Evolutionary conservation across 2,113 vertebrate genomes (phyloP).

Genomic region (Brachionichthys hirsutus): DNA sequence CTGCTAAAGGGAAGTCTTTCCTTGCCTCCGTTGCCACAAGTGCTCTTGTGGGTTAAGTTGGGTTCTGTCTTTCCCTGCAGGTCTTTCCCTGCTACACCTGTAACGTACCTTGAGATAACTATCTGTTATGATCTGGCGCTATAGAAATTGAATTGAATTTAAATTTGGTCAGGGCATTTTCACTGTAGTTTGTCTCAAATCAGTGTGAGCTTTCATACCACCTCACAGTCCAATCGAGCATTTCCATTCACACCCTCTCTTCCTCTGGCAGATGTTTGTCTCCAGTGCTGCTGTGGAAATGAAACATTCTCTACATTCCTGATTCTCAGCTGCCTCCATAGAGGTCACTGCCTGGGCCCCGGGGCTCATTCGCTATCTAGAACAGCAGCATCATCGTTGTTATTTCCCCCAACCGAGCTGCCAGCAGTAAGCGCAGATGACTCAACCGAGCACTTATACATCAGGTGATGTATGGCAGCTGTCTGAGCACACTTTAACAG

Average conservation of each 20-base stretch:
- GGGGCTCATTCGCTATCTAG: constrained; percentile 17
- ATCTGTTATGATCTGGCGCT: too few species aligned
- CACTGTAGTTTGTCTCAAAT: background rate
- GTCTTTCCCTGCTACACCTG: too few species aligned
- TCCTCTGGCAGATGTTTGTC: constrained; percentile 24
- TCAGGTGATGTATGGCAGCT: constrained; percentile 10
- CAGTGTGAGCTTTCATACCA: constrained; percentile 3
- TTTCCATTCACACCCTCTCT: constrained; percentile 10
- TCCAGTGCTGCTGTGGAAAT: constrained; percentile 23
- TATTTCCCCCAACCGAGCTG: constrained; percentile 16
- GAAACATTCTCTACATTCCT: constrained; percentile 47
- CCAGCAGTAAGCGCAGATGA: constrained; percentile 22
- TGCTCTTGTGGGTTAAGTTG: too few species aligned
- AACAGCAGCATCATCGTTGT: constrained; percentile 1
- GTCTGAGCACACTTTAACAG: background rate
- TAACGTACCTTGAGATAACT: too few species aligned
- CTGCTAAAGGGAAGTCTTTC: too few species aligned
- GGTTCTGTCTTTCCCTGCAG: too few species aligned
- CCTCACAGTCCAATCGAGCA: background rate
- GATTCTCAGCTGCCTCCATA: constrained; percentile 10
- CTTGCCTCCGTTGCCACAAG: too few species aligned
- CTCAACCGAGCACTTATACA: constrained; percentile 16
- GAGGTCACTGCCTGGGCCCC: constrained; percentile 25
- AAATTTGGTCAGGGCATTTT: too few species aligned
- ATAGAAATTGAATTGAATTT: too few species aligned